A percentile compares a stretch with the other conserved stretches of the same genome.
These are phyloP conservation scores for Chitala chitala DNA, from an alignment of 2,113 vertebrate genomes.

Conservation along the genomic window DNA sequence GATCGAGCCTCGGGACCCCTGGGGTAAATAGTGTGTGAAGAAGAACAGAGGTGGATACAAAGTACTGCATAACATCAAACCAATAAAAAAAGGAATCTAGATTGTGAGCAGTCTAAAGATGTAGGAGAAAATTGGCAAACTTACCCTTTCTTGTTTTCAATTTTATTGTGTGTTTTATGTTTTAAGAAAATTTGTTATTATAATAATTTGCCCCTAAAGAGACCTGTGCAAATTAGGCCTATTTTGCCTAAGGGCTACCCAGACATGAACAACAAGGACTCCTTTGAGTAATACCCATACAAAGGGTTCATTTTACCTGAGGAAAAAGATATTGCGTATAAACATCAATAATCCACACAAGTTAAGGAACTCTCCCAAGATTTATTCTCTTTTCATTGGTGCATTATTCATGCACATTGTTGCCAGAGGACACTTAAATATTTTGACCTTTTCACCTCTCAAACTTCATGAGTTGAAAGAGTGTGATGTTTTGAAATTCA, in stretches of 20 bases:
- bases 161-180: conserved; percentile 49
- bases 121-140: conserved; percentile 40
- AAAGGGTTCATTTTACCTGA: conserved; percentile 59
- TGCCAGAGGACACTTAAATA: conserved; percentile 64
- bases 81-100: conserved; percentile 49
- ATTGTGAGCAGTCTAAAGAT: conserved; percentile 54
- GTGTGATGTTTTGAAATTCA: conserved; percentile 65
- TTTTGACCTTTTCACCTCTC: conserved; percentile 61
- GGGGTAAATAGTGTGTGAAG: not conserved
- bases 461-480: conserved; percentile 64
- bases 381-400: conserved; percentile 49
- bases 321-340: conserved; percentile 49
- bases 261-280: conserved; percentile 46
- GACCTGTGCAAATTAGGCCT: conserved; percentile 62
- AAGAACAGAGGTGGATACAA: conserved; percentile 26
- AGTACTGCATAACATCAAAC: conserved; percentile 41
- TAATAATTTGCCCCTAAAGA: conserved; percentile 71
- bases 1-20: not conserved
- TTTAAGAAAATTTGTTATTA: conserved; percentile 63
- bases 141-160: conserved; percentile 56
- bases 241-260: conserved; percentile 60
- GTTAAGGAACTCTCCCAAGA: conserved; percentile 60
- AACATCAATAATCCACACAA: conserved; percentile 67
- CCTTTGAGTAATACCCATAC: conserved; percentile 53
- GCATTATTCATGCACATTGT: conserved; percentile 61